Base-by-base conservation (phyloP, 2,888 invertebrate genomes). In the Ferrisia virgata region DNA sequence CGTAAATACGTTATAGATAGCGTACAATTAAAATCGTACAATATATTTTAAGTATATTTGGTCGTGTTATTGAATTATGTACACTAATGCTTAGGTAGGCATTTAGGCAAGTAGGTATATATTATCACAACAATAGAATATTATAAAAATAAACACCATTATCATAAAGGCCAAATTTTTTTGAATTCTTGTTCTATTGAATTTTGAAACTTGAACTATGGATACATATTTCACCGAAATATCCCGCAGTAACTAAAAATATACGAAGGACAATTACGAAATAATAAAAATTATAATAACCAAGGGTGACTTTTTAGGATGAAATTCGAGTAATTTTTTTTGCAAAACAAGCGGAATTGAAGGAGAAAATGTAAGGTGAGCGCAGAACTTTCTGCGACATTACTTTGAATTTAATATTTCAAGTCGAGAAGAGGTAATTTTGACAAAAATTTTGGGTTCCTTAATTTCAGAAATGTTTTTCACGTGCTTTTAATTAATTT, bases 401-500 rank as follows among this genome's bases (percentile, higher is more conserved):
- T 76, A 33, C 72, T 11, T 76, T 18, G 36, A 76, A 76, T 36
- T 36, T 36, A 76, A 33, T 36, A 36, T 76, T 18, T 76, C 28
- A 36, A 18, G 15, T 36, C 25, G 18, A 76, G 36, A 76, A 36
- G 25, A 36, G 18, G 72, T 76, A 76, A 76, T 76, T 76, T 33
- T 76, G 36, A 76, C 72, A 76, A 76, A 76, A 76, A 76, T 76
- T 76, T 76, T 11, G 36, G 69, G 36, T 76, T 33, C 36, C 72
- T 76, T 33, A 76, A 76, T 76, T 76, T 76, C 18, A 36, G 72
- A 36, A 76, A 76, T 76, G 72, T 76, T 76, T 76, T 76, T 18
- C 72, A 36, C 36, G 72, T 36, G 15, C 72, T 76, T 76, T 76
- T 76, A 76, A 76, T 76, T 76, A 76, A 76, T 76, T 76, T 76